A percentile compares a stretch with the other conserved stretches of the same genome.
Evolutionary conservation across 1,140 invertebrate species (phyloP).

Genomic region (Adelges cooleyi): DNA sequence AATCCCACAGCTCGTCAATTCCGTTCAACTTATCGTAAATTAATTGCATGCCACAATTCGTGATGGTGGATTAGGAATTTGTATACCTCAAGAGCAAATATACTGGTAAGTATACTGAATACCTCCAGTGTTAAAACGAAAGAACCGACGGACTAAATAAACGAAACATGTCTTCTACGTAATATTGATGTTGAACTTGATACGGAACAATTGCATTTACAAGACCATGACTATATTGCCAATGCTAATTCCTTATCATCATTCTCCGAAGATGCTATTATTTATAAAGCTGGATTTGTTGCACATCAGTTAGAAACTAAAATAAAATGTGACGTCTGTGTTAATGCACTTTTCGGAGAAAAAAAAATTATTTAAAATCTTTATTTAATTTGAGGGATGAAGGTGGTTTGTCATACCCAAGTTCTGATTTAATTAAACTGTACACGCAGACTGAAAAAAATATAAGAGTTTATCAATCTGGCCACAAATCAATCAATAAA

Average conservation of each 20-base stretch:
- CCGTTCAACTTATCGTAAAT: conserved; percentile 1
- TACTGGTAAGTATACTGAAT: conserved; percentile 14
- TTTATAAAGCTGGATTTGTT: conserved; percentile 25
- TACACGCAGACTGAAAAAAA: too few species aligned
- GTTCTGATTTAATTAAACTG: too few species aligned
- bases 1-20: conserved; percentile 28
- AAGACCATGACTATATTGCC: conserved; percentile 10
- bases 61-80: conserved; percentile 23
- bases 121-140: not conserved
- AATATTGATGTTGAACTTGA: conserved; percentile 22
- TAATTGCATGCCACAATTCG: conserved; percentile 21
- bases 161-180: not conserved
- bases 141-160: not conserved
- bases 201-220: conserved; percentile 9
- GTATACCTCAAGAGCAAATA: conserved; percentile 20
- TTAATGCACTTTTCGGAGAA: conserved; percentile 1
- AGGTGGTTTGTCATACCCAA: too few species aligned
- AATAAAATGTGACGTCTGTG: conserved; percentile 5
- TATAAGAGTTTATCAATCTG: too few species aligned
- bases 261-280: conserved; percentile 13
- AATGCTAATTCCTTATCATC: not conserved
- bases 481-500: too few species aligned
- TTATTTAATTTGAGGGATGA: too few species aligned
- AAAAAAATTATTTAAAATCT: not conserved
- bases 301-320: conserved; percentile 2